Evolutionary conservation across 1,140 invertebrate genomes (phyloP).

Genomic region (Cepaea nemoralis): DNA sequence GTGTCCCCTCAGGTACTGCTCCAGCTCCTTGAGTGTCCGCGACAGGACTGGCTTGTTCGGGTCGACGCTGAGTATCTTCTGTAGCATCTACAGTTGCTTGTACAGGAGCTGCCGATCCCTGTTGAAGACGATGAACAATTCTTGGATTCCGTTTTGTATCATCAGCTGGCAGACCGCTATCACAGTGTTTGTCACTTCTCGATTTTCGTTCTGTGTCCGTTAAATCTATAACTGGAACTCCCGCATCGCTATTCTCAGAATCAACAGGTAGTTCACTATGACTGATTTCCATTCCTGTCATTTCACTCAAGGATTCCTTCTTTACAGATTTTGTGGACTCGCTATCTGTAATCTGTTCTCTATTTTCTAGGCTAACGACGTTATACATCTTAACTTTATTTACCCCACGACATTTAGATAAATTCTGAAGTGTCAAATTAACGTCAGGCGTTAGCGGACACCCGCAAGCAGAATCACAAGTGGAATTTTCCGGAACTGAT

Average conservation of each 20-base stretch:
- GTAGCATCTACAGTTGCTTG: not conserved
- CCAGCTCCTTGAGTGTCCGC: conserved; percentile 6
- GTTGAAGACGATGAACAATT: not conserved
- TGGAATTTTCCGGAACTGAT: not conserved
- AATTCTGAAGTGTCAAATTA: no score
- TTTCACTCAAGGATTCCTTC: not conserved
- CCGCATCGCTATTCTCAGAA: conserved; percentile 9
- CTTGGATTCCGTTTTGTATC: not conserved
- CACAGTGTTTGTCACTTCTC: not conserved
- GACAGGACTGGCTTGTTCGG: not conserved
- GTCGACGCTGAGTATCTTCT: not conserved
- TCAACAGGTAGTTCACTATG: not conserved
- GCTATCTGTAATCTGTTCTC: not conserved
- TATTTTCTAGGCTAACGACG: not conserved
- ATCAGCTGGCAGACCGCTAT: not conserved
- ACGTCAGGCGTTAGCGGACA: not conserved
- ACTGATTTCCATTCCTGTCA: not conserved
- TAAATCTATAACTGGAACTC: not conserved
- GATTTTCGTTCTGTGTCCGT: conserved; percentile 5
- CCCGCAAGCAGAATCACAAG: not conserved
- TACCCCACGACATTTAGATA: no score
- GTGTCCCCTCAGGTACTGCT: not conserved
- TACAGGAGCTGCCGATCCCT: conserved; percentile 24
- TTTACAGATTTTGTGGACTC: not conserved
- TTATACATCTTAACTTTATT: no score